Conservation (phyloP, 2,888 invertebrate species). For the Metacarcinus magister region DNA sequence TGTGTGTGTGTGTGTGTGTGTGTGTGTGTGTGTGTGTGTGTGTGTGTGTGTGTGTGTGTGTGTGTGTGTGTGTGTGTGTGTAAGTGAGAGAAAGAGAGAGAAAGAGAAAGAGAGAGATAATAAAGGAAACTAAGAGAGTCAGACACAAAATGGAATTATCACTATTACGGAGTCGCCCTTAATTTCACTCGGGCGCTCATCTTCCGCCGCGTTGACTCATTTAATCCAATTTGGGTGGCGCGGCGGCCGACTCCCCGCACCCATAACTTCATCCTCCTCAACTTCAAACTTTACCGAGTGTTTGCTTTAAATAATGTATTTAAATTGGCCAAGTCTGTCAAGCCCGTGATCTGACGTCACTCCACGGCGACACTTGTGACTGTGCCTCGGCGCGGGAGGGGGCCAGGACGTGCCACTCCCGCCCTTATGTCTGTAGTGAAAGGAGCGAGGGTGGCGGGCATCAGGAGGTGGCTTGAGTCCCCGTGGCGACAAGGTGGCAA, state of each 20-base stretch:
- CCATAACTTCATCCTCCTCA: constrained; percentile 75
- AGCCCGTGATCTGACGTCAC: constrained; percentile 78
- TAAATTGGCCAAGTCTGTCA: constrained; percentile 79
- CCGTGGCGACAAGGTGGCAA: constrained; percentile 69
- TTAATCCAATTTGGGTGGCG: constrained; percentile 73
- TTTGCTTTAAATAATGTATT: constrained; percentile 82
- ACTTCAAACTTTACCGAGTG: constrained; percentile 80
- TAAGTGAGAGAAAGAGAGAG: constrained; percentile 47
- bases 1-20: neutral
- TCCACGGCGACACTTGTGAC: constrained; percentile 62
- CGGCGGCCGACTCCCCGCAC: constrained; percentile 61
- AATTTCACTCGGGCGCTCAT: constrained; percentile 74
- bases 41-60: constrained; percentile 6
- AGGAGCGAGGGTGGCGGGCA: neutral
- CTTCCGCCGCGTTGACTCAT: constrained; percentile 69
- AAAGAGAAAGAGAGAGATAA: neutral
- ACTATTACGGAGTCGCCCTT: constrained; percentile 61
- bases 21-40: neutral
- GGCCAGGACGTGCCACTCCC: neutral
- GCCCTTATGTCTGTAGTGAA: neutral
- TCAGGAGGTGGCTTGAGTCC: constrained; percentile 54
- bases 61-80: neutral
- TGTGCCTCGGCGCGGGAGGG: constrained; percentile 8
- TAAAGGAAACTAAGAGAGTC: neutral
- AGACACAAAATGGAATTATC: neutral